Evolutionary conservation across 2,888 invertebrate species (phyloP), one percentile per base, ranked within the genome.

Genomic region (Zelleria hepariella): DNA sequence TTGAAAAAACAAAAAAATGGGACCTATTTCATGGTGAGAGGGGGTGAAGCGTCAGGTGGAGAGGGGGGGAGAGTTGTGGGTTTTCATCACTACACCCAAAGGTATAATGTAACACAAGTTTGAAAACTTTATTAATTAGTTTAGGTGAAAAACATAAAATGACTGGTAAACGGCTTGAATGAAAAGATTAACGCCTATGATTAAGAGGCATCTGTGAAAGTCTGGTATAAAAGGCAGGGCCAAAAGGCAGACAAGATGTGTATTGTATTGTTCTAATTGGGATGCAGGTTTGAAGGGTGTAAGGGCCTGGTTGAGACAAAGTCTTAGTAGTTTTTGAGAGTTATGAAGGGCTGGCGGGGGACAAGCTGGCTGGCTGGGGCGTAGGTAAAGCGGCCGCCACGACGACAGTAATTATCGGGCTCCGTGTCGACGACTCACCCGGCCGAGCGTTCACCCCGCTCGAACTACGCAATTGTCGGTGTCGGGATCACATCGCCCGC

Each of bases 401-500:
- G 26, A 10, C 20, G 80, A 82, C 83, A 83, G 83, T 84, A 85
- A 87, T 87, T 87, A 87, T 86, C 85, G 79, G 73, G 72, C 71
- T 55, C 69, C 73, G 82, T 81, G 87, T 86, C 87, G 86, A 76
- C 87, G 87, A 87, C 87, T 85, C 58, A 5, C 79, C 75, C 68
- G 74, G 73, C 75, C 75, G 87, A 86, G 73, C 87, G 79, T 87
- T 87, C 85, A 87, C 87, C 87, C 86, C 86, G 74, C 71, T 75
- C 78, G 32, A 42, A 79, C 77, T 79, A 82, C 78, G 77, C 85
- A 80, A 77, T 79, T 78, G 78, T 79, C 32, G 32, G 32, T 42
- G 32, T 42, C 75, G 72, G 77, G 75, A 78, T 74, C 71, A 70
- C 70, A 60, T 59, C 67, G 69, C 71, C 66, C 67, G 66, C 70